Evolutionary conservation across 2,113 vertebrate genomes (phyloP), one percentile per base, ranked within the genome.

Genomic region (Corythornis vintsioides): DNA sequence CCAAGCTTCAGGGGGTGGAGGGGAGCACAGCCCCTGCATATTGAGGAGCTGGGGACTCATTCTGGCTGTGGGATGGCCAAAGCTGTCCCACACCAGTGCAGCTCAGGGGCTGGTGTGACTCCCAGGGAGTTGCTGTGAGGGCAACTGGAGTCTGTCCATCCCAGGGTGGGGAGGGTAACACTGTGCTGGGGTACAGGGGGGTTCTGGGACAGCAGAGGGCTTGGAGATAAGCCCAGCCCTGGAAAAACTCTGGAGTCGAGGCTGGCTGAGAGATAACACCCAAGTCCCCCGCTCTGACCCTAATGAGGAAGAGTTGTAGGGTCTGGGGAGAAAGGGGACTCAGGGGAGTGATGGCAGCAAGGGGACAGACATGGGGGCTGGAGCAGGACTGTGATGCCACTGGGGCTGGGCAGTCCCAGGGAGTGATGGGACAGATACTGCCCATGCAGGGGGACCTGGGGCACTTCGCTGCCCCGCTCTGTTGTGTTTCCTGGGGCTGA

Each of bases 401-500:
- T 20, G 60, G 50, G 19, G 25, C 29, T 21, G 10, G 35, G 52
- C 50, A 84, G 70, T 15, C n/a, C 71, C 3, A 0, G 70, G 35
- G 29, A 53, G 52, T 17, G 53, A 28, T 17, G 53, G 10, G 53
- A 28, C 28, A 14, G 28, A 20, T 29, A 6, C 2, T 4, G 40
- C 47, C 40, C 1, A 5, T 31, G 21, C 0, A 18, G 12, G 42
- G 48, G 17, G 15, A 5, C 1, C 38, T 2, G 25, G n/a, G n/a
- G 8, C 3, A 26, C 33, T 16, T 57, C 2, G 1, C 66, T 3
- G 0, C 29, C n/a, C 63, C 3, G 1, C 28, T 25, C 55, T 4
- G 1, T 15, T 2, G 0, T 2, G 0, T 25, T 40, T 29, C 53
- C 64, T 13, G 22, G 28, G 38, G 38, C 14, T 13, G 35, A 21